Percentiles rank a stretch among this genome's conserved stretches.
phyloP scores from a whole-genome alignment of 2,888 invertebrate genomes.

The Metalampra italica region DNA sequence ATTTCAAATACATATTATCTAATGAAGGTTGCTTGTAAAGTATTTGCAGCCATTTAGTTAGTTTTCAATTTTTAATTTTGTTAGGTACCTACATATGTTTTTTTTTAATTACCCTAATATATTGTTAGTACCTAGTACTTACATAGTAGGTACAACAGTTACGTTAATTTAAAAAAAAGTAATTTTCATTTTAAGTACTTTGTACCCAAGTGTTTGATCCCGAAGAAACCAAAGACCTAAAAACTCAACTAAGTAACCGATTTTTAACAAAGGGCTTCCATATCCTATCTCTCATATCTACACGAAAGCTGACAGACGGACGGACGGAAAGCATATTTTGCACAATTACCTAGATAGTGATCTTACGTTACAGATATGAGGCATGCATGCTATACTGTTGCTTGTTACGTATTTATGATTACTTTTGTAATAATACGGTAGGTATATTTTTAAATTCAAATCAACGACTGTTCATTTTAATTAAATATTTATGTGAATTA shows the following conservation, averaged over 20 bases:
- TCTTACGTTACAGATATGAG: constrained; percentile 50
- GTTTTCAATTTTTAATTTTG: no score
- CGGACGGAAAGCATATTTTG: constrained; percentile 54
- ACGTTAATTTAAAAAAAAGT: no score
- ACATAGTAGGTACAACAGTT: no score
- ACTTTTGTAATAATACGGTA: constrained; percentile 26
- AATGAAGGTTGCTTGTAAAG: no score
- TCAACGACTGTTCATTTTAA: constrained; percentile 19
- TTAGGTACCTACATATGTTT: no score
- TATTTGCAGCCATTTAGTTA: no score
- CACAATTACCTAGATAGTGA: constrained; percentile 64
- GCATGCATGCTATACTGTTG: constrained; percentile 39
- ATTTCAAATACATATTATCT: no score
- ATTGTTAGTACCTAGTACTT: no score
- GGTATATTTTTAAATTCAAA: constrained; percentile 24
- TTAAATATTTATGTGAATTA: constrained; percentile 21
- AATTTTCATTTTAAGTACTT: no score
- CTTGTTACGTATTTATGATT: constrained; percentile 34
- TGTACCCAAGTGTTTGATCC: no score
- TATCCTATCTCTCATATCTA: constrained; percentile 32
- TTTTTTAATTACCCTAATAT: no score
- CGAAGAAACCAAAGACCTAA: background rate
- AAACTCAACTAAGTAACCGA: background rate
- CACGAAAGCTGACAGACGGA: constrained; percentile 44
- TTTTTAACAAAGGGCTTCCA: constrained; percentile 15